A percentile compares a stretch with the other conserved stretches of the same genome.
Conservation (phyloP, 1,140 invertebrate species). For the Harlomillsia oculata region DNA sequence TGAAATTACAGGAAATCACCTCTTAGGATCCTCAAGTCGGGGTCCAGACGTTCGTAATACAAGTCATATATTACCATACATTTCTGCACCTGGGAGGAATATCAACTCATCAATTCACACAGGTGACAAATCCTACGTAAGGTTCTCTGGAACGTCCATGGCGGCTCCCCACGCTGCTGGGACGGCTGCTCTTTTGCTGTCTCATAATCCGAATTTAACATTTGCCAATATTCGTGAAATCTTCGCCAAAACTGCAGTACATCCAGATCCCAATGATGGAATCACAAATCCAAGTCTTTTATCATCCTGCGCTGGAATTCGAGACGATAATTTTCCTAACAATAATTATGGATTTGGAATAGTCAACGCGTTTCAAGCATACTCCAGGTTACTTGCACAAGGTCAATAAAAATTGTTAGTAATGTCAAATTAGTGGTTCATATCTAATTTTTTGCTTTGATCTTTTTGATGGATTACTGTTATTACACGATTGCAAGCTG, state of each 20-base stretch:
- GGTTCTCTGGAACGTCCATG: slow-evolving; percentile 4
- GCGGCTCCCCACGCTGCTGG: slow-evolving; percentile 16
- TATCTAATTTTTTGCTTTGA: too few species aligned
- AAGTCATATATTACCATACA: background rate
- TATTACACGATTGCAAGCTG: too few species aligned
- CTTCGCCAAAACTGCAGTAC: background rate
- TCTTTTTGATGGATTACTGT: too few species aligned
- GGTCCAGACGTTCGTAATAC: too few species aligned
- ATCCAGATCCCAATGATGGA: too few species aligned
- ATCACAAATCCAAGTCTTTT: too few species aligned
- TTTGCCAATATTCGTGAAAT: background rate
- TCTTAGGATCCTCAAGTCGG: too few species aligned
- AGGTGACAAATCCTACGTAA: background rate
- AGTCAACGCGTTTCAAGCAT: slow-evolving; percentile 6
- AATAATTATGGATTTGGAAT: slow-evolving; percentile 1
- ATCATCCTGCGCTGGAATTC: slow-evolving; percentile 3
- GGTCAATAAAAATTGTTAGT: too few species aligned
- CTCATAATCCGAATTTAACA: slow-evolving; percentile 3
- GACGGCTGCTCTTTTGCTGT: background rate
- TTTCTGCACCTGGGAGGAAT: background rate
- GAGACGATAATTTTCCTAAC: background rate
- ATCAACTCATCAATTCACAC: background rate
- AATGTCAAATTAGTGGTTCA: too few species aligned
- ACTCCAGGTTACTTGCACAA: too few species aligned
- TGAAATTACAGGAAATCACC: too few species aligned